Evolutionary conservation across 2,888 invertebrate species (phyloP), one percentile per base, ranked within the genome.

Genomic region (Drosophila borborema): DNA sequence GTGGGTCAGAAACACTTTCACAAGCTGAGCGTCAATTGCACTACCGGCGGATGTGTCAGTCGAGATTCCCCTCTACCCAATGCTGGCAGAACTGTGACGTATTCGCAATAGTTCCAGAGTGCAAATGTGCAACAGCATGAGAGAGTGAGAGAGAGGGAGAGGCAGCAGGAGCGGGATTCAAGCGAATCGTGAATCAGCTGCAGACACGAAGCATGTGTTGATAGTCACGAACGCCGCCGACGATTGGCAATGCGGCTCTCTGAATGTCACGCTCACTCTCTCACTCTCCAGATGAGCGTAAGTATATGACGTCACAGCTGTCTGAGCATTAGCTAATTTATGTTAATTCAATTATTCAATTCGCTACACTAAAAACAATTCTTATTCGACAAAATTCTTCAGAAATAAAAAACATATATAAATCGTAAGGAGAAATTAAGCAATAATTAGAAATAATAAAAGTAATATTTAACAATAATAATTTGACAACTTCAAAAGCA

Each of bases 1-100:
- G 49, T 69, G 55, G 72, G 70, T 69, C 76, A 79, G 49, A 36
- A 53, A 31, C 64, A 77, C 67, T 79, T 77, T 77, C 75, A 72
- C 74, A 69, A 77, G 36, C 43, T 41, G 45, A 64, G 16, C 36
- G 28, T 14, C 51, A 55, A 71, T 74, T 77, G 74, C 77, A 71
- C 53, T 48, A 51, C 46, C 76, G 65, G 43, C 55, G 43, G 48
- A 69, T 63, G 65, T 20, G 38, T 64, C 56, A 68, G 31, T 28
- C 48, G 64, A 48, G 54, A 28, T 31, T 28, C 18, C 45, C 41
- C 61, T 43, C 12, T 14, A 9, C 14, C 41, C 0, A 3, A 8
- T 18, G 36, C 34, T 20, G 7, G 54, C 1, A n/a, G n/a, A 20
- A 31, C 41, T 41, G 31, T 80, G 80, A 80, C 80, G 80, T 68